A percentile compares a stretch with the other conserved stretches of the same genome.
Evolutionary conservation across 2,888 invertebrate species (phyloP).

Genomic region (Epinotia bilunana): DNA sequence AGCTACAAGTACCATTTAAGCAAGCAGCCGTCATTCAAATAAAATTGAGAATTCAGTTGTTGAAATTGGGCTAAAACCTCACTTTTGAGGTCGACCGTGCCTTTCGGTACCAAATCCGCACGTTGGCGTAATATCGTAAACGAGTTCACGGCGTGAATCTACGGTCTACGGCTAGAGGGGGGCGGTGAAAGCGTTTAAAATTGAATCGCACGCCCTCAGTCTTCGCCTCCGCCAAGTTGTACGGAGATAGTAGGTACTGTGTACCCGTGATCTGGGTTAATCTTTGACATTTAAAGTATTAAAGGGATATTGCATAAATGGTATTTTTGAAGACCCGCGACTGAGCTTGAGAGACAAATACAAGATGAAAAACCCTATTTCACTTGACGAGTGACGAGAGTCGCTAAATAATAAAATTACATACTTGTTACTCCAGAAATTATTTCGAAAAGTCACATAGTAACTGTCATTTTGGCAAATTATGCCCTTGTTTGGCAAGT

Average conservation of each 20-base stretch:
- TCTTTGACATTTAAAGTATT: neutral
- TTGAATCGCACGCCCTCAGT: conserved; percentile 69
- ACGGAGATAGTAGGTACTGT: conserved; percentile 22
- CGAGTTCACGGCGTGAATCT: conserved; percentile 57
- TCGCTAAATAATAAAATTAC: too few species aligned
- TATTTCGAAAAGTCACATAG: too few species aligned
- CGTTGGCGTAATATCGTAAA: conserved; percentile 50
- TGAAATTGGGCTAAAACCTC: neutral
- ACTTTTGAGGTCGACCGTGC: neutral
- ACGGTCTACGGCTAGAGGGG: conserved; percentile 50
- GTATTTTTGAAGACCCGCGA: too few species aligned
- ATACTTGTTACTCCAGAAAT: too few species aligned
- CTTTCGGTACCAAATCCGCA: neutral
- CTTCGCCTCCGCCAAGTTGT: conserved; percentile 66
- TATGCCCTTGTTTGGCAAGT: too few species aligned
- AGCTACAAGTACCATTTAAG: too few species aligned
- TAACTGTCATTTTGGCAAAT: too few species aligned
- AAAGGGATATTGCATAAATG: neutral
- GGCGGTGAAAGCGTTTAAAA: conserved; percentile 79
- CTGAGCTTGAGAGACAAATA: too few species aligned
- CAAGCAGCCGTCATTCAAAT: neutral
- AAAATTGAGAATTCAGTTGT: neutral
- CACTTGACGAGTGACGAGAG: too few species aligned
- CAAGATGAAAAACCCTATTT: too few species aligned
- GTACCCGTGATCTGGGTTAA: conserved; percentile 7